Percentiles rank a stretch among this genome's conserved stretches.
Evolutionary conservation across 2,113 vertebrate species (phyloP).

Genomic region (Leucopsar rothschildi): DNA sequence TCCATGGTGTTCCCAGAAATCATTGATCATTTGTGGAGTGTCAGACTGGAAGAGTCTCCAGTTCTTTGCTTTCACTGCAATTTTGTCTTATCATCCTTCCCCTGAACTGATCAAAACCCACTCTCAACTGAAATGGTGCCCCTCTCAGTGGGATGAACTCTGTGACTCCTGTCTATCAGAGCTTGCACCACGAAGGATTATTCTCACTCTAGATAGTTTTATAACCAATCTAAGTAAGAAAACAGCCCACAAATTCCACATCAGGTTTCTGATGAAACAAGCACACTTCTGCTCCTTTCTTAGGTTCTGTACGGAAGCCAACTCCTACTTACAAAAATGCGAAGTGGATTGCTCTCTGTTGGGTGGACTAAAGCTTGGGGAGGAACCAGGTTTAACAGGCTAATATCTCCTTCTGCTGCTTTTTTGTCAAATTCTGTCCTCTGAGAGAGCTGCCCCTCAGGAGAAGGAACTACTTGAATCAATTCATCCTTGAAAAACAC

Average conservation of each 20-base stretch:
- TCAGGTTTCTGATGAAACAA: neutral
- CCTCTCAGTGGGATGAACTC: neutral
- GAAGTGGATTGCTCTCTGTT: slow-evolving; percentile 73
- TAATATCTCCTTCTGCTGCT: neutral
- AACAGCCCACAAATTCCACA: neutral
- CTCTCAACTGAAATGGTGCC: neutral
- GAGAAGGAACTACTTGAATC: slow-evolving; percentile 15
- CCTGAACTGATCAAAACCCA: neutral
- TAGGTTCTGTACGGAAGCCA: neutral
- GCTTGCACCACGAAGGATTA: neutral
- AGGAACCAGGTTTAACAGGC: slow-evolving; percentile 73
- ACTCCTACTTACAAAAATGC: slow-evolving; percentile 84
- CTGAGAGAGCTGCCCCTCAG: neutral
- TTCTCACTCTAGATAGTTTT: neutral
- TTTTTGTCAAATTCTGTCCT: neutral
- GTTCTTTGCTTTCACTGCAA: neutral
- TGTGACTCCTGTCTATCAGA: neutral
- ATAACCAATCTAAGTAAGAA: neutral
- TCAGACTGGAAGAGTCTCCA: neutral
- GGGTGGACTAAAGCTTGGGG: slow-evolving; percentile 74
- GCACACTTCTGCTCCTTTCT: neutral
- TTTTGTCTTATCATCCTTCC: neutral
- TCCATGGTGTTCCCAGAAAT: neutral
- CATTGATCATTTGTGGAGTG: neutral
- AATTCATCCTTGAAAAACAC: slow-evolving; percentile 73